Evolutionary conservation across 2,113 vertebrate genomes (phyloP), one percentile per base, ranked within the genome.

Genomic region (Esox niger): DNA sequence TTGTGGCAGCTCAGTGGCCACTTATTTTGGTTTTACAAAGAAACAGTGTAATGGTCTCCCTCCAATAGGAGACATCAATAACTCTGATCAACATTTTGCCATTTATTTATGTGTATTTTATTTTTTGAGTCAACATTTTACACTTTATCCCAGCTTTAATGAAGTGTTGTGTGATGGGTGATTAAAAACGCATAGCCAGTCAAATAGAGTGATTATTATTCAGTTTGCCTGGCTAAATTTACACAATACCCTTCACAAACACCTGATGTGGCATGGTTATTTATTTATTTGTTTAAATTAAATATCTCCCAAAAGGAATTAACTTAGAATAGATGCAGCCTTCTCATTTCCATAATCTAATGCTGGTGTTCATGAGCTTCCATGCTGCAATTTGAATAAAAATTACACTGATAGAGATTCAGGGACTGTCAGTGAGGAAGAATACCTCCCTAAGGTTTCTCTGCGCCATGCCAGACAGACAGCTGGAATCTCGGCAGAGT

Each of bases 321-420:
- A 88, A 86, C 84, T 31, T 59, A 75, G 78, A 86, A 84, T 81
- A 77, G 88, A 86, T 86, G 83, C 86, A 72, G 84, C 70, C 88
- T 76, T 30, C 82, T 89, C 87, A 91, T 92, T 90, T 89, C 75
- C 91, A 91, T 91, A 91, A 92, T 90, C 85, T 87, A 92, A 89
- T 91, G 84, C 84, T 84, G 70, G 38, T 82, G 87, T 86, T 86
- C 86, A 86, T 87, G 86, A 89, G 81, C 70, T 69, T 57, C 79
- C 70, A 3, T 38, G 67, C 56, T 54, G 74, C 75, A 80, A 86
- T 88, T 84, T 87, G 84, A 90, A 88, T 87, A 72, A 78, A 82
- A 90, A 88, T 85, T 81, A 84, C 68, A 55, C 52, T 76, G 82
- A 80, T 77, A 61, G 71, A 82, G 79, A 79, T 74, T 74, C 68